Base-by-base conservation (phyloP, 1,140 invertebrate genomes). In the Orius insidiosus region DNA sequence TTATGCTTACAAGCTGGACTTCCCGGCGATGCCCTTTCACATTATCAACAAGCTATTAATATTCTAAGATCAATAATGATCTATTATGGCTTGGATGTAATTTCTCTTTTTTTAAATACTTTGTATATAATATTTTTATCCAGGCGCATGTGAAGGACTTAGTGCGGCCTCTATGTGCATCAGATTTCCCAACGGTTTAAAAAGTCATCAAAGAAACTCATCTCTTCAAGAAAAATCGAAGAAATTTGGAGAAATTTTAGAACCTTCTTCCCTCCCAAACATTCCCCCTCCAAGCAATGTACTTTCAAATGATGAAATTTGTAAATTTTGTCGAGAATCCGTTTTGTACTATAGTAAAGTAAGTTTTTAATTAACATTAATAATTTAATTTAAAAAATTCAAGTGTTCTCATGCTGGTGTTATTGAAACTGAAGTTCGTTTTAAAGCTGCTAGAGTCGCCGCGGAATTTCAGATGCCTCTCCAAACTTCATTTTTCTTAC, bases 401-500 rank as follows among this genome's bases (percentile, higher is more conserved):
- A 52, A 76, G 75, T 95, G 90, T 64, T 80, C 88, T 53, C 80
- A 86, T 65, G 81, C 82, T 24, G 85, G 81, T 36, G 80, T 94
- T 31, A 80, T 97, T 47, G 90, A 95, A 61, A 89, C 87, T 7
- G 92, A 97, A 62, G 88, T 88, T 0, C 86, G 85, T 57, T 78
- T 95, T 52, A 97, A 97, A 67, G 90, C 89, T 2, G 85, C 88
- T 5, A 72, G 86, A 53, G 82, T 95, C 49, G 78, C 89, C 2
- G 84, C 93, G 18, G 76, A 85, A 56, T 85, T 89, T 59, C 78
- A 80, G 60, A 78, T 78, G 54, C 77, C 74, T 11, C 60, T 86
- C 45, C 77, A 84, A 60, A 90, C 90, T 15, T 79, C 90, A 3
- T 85, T 56, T 56, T 94, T 95, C 62, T 69, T 96, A n/a, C 89